Conservation (phyloP, 2,113 vertebrate species). For the Gadus macrocephalus region DNA sequence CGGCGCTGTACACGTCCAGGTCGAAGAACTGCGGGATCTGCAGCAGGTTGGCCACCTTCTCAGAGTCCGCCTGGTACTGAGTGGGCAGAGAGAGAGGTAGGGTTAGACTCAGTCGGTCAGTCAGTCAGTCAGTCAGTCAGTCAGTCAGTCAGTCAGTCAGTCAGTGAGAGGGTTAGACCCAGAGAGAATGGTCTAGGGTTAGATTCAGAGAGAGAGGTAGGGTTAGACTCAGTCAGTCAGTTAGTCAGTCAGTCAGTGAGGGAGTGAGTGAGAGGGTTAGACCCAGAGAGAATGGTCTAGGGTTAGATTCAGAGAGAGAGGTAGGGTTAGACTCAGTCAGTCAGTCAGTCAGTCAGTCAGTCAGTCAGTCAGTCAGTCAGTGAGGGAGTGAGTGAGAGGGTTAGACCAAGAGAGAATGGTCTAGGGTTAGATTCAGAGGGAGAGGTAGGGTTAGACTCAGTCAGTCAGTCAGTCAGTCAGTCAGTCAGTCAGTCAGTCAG, state of each 20-base stretch:
- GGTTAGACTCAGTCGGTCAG: neutral
- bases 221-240: neutral
- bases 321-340: neutral
- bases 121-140: too few relatives aligned
- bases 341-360: neutral
- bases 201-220: neutral
- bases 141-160: too few relatives aligned
- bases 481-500: neutral
- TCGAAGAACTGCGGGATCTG: conserved; percentile 98
- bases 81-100: neutral
- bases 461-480: neutral
- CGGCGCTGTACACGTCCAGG: conserved; percentile 96
- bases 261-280: too few relatives aligned
- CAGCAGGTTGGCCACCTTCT: conserved; percentile 97
- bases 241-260: neutral
- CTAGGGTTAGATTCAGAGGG: neutral
- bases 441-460: neutral
- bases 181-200: neutral
- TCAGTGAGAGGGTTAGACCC: neutral
- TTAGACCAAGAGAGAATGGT: neutral
- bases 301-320: too few relatives aligned
- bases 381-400: neutral
- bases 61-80: conserved; percentile 94
- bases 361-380: neutral
- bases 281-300: too few relatives aligned